Base-by-base conservation (phyloP, 2,797 vertebrate genomes). In the Anabas testudineus region DNA sequence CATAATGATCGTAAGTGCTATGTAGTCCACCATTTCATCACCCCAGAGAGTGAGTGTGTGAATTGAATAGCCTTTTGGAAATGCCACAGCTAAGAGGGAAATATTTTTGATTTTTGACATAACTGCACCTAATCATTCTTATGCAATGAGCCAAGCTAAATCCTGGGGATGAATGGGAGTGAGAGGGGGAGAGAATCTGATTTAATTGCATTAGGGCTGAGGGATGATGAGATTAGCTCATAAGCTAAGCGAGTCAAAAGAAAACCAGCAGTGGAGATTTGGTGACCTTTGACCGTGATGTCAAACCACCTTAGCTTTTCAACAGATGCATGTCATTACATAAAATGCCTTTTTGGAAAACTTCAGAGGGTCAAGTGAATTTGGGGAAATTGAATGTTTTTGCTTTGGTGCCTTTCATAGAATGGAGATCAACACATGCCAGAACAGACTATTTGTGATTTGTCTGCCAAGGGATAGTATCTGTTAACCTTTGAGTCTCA, bases 171-270 rank as follows among this genome's bases (percentile, higher is more conserved):
- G 86, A 92, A 90, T 88, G 82, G 51, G 70, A 82, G 63, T 30
- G 52, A 36, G 83, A 64, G 74, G 82, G 64, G 61, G 55, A 80
- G 47, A 80, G 78, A 88, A 85, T 90, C 74, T 68, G 70, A 54
- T 88, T 88, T 90, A 92, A 92, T 90, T 89, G 87, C 81, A 90
- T 93, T 90, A 91, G 43, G 77, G 71, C 79, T 84, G 78, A 81
- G 67, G 67, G 82, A 83, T 88, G 89, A 92, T 85, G 85, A 80
- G 87, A 90, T 93, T 90, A 90, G 78, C 62, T 46, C 59, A 62
- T 86, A 90, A 88, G 46, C 66, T 83, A 88, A 89, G 74, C 53
- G 62, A 83, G 74, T 62, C 37, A 36, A 73, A 57, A 69, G 80
- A 76, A 80, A 72, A 75, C 51, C 70, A 46, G 58, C 67, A 49